These are phyloP conservation scores for Lepidiolamprologus cunningtoni DNA, from an alignment of 2,113 vertebrate species.

Conservation along the genomic window DNA sequence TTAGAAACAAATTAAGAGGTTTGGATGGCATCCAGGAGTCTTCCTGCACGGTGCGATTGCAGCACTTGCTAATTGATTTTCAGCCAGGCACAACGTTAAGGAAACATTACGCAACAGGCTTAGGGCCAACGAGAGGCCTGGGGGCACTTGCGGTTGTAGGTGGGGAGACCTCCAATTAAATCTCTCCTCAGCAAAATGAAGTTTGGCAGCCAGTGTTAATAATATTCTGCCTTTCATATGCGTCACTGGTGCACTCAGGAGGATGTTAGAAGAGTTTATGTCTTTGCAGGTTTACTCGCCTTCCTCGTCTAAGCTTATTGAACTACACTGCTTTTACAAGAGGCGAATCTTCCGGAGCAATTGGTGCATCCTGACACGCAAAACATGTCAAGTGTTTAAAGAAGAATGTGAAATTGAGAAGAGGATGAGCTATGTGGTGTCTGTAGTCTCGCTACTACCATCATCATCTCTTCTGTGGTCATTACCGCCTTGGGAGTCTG, in stretches of 20 bases:
- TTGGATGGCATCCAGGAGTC: constrained; percentile 40
- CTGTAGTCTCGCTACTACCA: constrained; percentile 63
- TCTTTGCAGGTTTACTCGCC: neutral
- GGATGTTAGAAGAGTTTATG: neutral
- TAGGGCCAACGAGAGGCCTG: constrained; percentile 15
- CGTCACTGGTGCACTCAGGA: neutral
- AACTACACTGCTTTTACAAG: neutral
- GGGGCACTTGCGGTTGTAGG: neutral
- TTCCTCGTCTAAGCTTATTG: neutral
- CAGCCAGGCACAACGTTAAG: constrained; percentile 40
- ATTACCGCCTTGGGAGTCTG: constrained; percentile 68
- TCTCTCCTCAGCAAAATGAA: constrained; percentile 6
- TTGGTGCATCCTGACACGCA: neutral
- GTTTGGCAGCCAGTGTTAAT: neutral
- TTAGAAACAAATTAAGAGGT: constrained; percentile 33
- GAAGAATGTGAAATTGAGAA: neutral
- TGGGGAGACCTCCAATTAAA: constrained; percentile 35
- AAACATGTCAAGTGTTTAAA: neutral
- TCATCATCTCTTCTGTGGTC: constrained; percentile 72
- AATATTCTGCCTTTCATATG: neutral
- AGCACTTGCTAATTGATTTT: constrained; percentile 59
- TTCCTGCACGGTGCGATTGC: constrained; percentile 45
- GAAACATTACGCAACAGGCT: constrained; percentile 53
- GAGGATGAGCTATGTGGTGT: constrained; percentile 45
- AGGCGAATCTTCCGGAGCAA: neutral